Percentiles rank a stretch among this genome's conserved stretches.
phyloP scores from a whole-genome alignment of 2,113 vertebrate genomes.

The Onychostoma macrolepis region DNA sequence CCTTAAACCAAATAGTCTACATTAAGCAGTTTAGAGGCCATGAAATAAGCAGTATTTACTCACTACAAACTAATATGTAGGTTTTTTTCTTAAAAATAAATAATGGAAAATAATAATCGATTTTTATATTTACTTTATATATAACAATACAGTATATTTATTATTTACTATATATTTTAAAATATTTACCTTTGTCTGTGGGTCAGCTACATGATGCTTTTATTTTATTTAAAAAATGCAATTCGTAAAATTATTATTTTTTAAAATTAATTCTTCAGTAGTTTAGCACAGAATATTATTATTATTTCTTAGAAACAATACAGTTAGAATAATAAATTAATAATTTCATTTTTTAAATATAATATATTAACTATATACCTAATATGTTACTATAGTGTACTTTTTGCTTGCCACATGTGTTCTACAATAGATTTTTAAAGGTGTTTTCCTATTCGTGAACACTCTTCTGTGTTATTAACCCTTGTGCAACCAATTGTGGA shows the following conservation, averaged over 20 bases:
- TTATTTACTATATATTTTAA: not conserved
- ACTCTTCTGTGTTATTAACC: not conserved
- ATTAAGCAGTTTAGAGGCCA: not conserved
- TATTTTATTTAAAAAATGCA: not conserved
- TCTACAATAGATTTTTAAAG: no score
- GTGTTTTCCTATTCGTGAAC: no score
- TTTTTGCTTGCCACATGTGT: no score
- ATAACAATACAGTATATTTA: not conserved
- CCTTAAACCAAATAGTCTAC: not conserved
- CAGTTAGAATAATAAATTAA: not conserved
- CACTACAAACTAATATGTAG: not conserved
- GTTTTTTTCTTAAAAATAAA: not conserved
- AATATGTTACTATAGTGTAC: no score
- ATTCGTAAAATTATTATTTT: no score
- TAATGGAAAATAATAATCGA: not conserved
- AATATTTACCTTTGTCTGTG: not conserved
- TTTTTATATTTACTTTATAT: not conserved
- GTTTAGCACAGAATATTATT: not conserved
- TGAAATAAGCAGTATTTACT: not conserved
- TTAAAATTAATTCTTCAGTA: no score
- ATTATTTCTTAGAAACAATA: not conserved
- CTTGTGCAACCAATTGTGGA: not conserved
- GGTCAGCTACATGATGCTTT: not conserved
- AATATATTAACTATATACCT: no score
- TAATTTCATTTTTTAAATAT: not conserved